Evolutionary conservation across 1,140 invertebrate genomes (phyloP).

Genomic region (Drosophila orena): DNA sequence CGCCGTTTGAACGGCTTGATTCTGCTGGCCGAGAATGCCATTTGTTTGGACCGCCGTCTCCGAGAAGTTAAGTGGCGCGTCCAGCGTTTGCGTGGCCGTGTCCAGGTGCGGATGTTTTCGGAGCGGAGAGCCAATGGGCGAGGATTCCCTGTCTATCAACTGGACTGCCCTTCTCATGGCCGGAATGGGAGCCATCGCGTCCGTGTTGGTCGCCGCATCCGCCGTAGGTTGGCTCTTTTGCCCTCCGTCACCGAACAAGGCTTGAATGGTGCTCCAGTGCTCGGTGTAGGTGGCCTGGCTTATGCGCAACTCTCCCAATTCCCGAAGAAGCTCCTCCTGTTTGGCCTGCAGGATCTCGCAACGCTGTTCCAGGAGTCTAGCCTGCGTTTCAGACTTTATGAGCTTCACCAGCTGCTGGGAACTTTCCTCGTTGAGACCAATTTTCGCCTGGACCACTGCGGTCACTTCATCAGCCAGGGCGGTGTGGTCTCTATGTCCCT

Average conservation of each 20-base stretch:
- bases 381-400: constrained; percentile 75
- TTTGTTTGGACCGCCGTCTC: constrained; percentile 66
- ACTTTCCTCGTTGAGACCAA: constrained; percentile 50
- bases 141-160: constrained; percentile 67
- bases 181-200: constrained; percentile 56
- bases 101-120: constrained; percentile 16
- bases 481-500: constrained; percentile 5
- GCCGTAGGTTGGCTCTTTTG: neutral
- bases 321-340: constrained; percentile 50
- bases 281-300: constrained; percentile 63
- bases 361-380: constrained; percentile 66
- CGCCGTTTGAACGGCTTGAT: constrained; percentile 63
- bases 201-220: constrained; percentile 70
- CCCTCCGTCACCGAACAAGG: constrained; percentile 56
- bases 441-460: constrained; percentile 38
- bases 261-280: constrained; percentile 81
- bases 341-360: constrained; percentile 55
- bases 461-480: constrained; percentile 31
- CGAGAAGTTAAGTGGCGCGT: constrained; percentile 11
- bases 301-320: constrained; percentile 57
- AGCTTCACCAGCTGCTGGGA: constrained; percentile 76
- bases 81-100: constrained; percentile 54
- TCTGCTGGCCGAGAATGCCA: constrained; percentile 15
- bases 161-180: constrained; percentile 62
- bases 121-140: constrained; percentile 68